A percentile compares a stretch with the other conserved stretches of the same genome.
Evolutionary conservation across 2,113 vertebrate genomes (phyloP).

Genomic region (Prionailurus bengalensis): DNA sequence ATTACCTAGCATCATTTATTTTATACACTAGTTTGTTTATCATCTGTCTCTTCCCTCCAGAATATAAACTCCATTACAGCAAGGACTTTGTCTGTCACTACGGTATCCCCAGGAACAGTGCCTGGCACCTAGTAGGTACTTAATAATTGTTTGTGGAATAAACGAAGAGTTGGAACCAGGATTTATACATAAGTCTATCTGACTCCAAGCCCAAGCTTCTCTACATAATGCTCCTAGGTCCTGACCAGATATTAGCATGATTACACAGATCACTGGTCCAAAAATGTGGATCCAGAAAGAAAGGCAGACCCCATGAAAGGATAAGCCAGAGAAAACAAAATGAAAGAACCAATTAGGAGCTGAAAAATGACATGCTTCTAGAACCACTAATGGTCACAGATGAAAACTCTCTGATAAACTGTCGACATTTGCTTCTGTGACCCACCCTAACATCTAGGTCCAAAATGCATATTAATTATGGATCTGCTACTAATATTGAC

Average conservation of each 20-base stretch:
- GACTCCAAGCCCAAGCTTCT: neutral
- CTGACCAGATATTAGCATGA: neutral
- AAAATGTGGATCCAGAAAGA: neutral
- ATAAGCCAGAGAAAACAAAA: constrained; percentile 41
- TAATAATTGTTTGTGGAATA: neutral
- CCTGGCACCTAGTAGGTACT: neutral
- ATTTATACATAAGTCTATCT: neutral
- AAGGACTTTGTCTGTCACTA: neutral
- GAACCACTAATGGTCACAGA: neutral
- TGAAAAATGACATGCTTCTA: constrained; percentile 32
- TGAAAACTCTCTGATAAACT: neutral
- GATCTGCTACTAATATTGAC: neutral
- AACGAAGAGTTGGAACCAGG: neutral
- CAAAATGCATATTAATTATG: neutral
- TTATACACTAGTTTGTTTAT: neutral
- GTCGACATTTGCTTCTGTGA: neutral
- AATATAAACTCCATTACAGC: neutral
- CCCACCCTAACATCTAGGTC: neutral
- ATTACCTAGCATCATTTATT: neutral
- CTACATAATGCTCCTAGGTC: neutral
- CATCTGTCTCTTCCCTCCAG: neutral
- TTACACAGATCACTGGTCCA: neutral
- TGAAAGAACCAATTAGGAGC: neutral
- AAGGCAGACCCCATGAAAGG: neutral
- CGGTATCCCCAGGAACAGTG: neutral